Conservation (phyloP, 2,888 invertebrate genomes). For the Adela reaumurella region DNA sequence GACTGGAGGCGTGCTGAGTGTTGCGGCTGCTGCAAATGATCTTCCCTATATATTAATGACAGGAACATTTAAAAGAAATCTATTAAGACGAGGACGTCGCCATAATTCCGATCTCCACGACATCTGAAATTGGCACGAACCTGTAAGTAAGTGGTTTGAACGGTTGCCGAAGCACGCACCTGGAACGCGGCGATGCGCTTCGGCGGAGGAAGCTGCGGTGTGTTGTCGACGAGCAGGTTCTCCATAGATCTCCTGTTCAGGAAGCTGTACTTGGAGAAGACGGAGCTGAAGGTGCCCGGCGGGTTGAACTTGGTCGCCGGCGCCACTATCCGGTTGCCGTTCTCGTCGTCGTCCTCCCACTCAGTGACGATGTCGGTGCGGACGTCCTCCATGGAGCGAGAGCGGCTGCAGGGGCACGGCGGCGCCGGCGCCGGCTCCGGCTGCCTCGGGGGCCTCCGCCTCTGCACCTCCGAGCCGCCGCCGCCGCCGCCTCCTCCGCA, state of each 20-base stretch:
- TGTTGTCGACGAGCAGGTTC: constrained; percentile 58
- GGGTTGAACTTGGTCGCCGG: constrained; percentile 48
- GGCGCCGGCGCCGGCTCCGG: constrained; percentile 27
- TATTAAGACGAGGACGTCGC: too few relatives aligned
- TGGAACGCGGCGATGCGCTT: constrained; percentile 53
- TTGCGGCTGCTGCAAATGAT: too few relatives aligned
- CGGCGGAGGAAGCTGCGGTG: constrained; percentile 45
- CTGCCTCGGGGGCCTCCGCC: constrained; percentile 22
- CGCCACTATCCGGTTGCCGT: constrained; percentile 56
- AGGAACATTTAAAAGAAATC: too few relatives aligned
- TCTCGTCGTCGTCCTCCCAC: constrained; percentile 63
- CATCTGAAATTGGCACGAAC: too few relatives aligned
- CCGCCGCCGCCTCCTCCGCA: constrained; percentile 19
- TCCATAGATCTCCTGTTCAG: constrained; percentile 68
- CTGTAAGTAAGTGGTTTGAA: too few relatives aligned
- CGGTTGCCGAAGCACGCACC: too few relatives aligned
- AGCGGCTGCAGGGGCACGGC: constrained; percentile 62
- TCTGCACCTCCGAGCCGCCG: constrained; percentile 31
- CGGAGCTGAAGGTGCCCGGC: constrained; percentile 27
- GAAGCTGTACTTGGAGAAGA: constrained; percentile 44
- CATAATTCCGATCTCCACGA: too few relatives aligned
- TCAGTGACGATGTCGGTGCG: constrained; percentile 61
- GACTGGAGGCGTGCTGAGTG: too few relatives aligned
- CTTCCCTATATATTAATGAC: too few relatives aligned
- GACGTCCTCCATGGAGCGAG: constrained; percentile 71